A percentile compares a stretch with the other conserved stretches of the same genome.
These are phyloP conservation scores for Tenualosa thibaudeaui DNA, from an alignment of 2,797 vertebrate species.

Conservation along the genomic window DNA sequence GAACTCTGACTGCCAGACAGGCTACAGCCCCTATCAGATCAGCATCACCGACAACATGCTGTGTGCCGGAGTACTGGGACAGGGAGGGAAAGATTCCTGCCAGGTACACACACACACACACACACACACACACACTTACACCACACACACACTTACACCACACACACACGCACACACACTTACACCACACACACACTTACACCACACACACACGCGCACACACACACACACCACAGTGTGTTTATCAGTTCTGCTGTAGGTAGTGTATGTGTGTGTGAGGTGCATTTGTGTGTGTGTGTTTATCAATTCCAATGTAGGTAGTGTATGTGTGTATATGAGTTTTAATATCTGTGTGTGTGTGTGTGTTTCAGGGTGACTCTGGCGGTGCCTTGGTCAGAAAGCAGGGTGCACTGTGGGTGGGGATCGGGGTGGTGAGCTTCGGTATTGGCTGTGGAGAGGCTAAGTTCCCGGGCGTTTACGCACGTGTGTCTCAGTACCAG, in stretches of 20 bases:
- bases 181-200: too few species aligned
- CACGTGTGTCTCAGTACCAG: slow-evolving; percentile 19
- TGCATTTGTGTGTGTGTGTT: neutral
- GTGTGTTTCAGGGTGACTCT: slow-evolving; percentile 36
- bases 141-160: too few species aligned
- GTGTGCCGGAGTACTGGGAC: slow-evolving; percentile 34
- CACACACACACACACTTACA: too few species aligned
- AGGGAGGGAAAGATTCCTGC: slow-evolving; percentile 28
- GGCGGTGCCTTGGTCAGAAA: slow-evolving; percentile 30
- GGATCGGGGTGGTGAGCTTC: slow-evolving; percentile 9
- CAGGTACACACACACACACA: slow-evolving; percentile 29
- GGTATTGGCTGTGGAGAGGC: neutral
- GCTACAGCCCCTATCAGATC: neutral
- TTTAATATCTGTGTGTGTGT: neutral
- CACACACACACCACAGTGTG: too few species aligned
- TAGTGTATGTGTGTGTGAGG: too few species aligned
- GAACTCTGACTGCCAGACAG: slow-evolving; percentile 27
- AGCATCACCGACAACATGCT: slow-evolving; percentile 39
- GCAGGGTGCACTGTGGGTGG: neutral
- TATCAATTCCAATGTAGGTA: too few species aligned
- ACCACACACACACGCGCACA: too few species aligned
- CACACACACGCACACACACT: too few species aligned
- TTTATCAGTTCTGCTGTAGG: too few species aligned
- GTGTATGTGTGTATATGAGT: neutral
- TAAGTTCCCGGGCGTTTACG: neutral